These are phyloP conservation scores for Apostichopus japonicus DNA, from an alignment of 35 echinoderm and acorn worm genomes.

Conservation along the genomic window DNA sequence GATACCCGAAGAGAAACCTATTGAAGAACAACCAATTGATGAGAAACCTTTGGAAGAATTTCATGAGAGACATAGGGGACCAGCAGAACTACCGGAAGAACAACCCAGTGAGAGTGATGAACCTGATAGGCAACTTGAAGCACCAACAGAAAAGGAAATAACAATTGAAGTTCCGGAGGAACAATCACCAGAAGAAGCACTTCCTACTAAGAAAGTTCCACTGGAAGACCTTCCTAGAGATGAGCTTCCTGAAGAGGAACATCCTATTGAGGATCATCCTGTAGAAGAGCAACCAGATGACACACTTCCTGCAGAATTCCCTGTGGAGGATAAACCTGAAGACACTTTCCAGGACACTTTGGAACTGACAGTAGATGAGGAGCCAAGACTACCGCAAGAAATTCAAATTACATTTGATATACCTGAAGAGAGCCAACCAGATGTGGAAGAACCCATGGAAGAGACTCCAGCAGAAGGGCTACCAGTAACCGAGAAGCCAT, in stretches of 20 bases:
- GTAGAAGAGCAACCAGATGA: slow-evolving; percentile 34
- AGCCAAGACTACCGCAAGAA: background rate
- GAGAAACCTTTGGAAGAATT: slow-evolving; percentile 19
- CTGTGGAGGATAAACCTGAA: background rate
- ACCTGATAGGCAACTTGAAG: background rate
- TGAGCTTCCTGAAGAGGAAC: background rate
- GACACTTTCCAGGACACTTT: too few relatives aligned
- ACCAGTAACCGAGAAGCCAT: too few relatives aligned
- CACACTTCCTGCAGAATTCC: too few relatives aligned
- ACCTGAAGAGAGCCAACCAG: too few relatives aligned
- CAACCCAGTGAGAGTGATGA: slow-evolving; percentile 17
- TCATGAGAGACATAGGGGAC: background rate
- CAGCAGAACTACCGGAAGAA: background rate
- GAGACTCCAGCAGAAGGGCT: too few relatives aligned
- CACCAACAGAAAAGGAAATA: background rate
- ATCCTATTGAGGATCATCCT: background rate
- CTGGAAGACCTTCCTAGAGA: slow-evolving; percentile 17
- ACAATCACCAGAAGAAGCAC: slow-evolving; percentile 40
- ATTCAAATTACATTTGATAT: background rate
- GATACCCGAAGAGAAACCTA: too few relatives aligned
- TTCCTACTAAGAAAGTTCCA: slow-evolving; percentile 44
- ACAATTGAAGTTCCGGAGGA: slow-evolving; percentile 55
- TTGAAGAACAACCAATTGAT: background rate
- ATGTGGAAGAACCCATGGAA: too few relatives aligned
- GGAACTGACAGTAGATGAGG: background rate